Evolutionary conservation across 2,797 vertebrate genomes (phyloP).

Genomic region (Urocyon cinereoargenteus): DNA sequence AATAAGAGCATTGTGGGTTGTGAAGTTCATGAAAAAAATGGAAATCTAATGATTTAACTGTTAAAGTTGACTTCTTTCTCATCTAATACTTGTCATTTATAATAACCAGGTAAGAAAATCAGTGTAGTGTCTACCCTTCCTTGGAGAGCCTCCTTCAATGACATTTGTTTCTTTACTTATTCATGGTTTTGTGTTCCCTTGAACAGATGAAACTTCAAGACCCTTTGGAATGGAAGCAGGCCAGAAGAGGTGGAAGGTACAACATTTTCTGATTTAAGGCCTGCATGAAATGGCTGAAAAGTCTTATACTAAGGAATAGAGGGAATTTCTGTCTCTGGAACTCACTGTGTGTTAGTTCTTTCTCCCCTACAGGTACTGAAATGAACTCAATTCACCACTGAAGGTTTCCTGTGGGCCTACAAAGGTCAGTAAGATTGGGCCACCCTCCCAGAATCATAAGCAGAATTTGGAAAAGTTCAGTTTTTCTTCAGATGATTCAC

Average conservation of each 20-base stretch:
- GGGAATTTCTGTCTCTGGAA: neutral
- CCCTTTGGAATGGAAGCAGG: neutral
- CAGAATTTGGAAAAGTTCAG: neutral
- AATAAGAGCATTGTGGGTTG: neutral
- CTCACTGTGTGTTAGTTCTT: neutral
- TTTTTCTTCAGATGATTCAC: neutral
- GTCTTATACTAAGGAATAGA: neutral
- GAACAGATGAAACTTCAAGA: neutral
- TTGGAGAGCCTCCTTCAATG: neutral
- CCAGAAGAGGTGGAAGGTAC: rapidly evolving
- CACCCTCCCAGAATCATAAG: neutral
- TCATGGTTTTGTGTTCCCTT: neutral
- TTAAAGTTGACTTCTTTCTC: neutral
- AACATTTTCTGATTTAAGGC: neutral
- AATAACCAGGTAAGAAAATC: neutral
- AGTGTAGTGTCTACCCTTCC: neutral
- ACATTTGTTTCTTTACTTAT: neutral
- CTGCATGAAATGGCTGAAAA: neutral
- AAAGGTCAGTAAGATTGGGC: rapidly evolving
- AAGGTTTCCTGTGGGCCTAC: neutral
- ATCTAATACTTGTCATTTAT: neutral
- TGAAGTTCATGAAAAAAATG: neutral
- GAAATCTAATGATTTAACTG: neutral
- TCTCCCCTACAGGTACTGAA: neutral
- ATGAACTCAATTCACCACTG: neutral